Percentiles rank a stretch among this genome's conserved stretches.
These are phyloP conservation scores for Spodoptera picta DNA, from an alignment of 2,888 invertebrate species.

Conservation along the genomic window DNA sequence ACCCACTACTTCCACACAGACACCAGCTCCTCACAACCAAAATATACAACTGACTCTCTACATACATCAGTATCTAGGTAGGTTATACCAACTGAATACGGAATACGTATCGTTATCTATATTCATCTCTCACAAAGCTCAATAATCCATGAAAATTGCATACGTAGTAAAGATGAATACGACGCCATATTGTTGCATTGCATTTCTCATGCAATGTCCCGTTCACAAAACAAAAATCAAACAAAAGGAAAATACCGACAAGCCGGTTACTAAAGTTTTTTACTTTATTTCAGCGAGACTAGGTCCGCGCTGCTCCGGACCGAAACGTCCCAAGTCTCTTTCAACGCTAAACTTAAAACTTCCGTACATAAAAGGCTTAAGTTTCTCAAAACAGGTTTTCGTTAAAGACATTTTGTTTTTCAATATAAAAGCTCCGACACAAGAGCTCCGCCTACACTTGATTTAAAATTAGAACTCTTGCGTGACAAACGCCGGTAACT, in stretches of 20 bases:
- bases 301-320: constrained; percentile 63
- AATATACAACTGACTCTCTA: constrained; percentile 6
- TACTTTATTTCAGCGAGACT: constrained; percentile 83
- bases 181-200: constrained; percentile 86
- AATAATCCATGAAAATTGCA: constrained; percentile 70
- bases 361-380: constrained; percentile 86
- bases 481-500: constrained; percentile 88
- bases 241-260: constrained; percentile 86
- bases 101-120: constrained; percentile 31
- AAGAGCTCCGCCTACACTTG: constrained; percentile 88
- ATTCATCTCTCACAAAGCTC: constrained; percentile 56
- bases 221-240: constrained; percentile 86
- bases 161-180: constrained; percentile 68
- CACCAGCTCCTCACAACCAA: constrained; percentile 9
- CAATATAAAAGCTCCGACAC: constrained; percentile 85
- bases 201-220: constrained; percentile 88
- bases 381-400: constrained; percentile 87
- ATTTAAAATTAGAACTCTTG: constrained; percentile 89
- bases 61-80: constrained; percentile 21
- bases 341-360: constrained; percentile 80
- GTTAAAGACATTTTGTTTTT: constrained; percentile 88
- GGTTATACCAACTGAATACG: constrained; percentile 16
- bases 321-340: constrained; percentile 81
- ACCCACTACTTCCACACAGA: constrained; percentile 35
- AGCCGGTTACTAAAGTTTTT: constrained; percentile 88